Conservation (phyloP, 2,888 invertebrate species). For the Meiosimyza decipiens region DNA sequence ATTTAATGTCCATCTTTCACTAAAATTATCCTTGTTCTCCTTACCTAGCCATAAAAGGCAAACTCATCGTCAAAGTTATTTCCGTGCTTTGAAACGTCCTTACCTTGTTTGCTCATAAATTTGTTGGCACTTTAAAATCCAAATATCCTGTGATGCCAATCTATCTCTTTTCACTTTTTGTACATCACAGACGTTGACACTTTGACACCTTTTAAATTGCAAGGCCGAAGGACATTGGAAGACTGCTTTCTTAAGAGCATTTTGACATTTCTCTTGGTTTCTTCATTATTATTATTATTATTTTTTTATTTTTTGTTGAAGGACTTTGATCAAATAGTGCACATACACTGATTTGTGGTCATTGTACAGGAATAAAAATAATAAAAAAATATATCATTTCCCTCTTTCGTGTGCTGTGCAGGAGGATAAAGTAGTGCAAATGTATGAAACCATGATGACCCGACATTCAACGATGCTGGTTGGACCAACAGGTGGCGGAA, state of each 20-base stretch:
- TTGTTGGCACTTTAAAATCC: conserved; percentile 13
- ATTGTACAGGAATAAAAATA: too few species aligned
- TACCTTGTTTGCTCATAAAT: conserved; percentile 25
- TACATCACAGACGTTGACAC: conserved; percentile 50
- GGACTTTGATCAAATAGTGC: not conserved
- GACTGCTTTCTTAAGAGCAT: not conserved
- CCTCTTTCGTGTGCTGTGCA: conserved; percentile 55
- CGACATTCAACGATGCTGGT: conserved; percentile 92
- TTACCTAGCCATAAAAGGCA: conserved; percentile 3
- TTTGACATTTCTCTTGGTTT: not conserved
- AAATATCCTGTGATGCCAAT: conserved; percentile 30
- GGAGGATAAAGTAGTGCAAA: conserved; percentile 89
- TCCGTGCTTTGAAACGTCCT: conserved; percentile 17
- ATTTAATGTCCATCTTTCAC: too few species aligned
- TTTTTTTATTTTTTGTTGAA: not conserved
- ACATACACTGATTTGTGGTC: not conserved
- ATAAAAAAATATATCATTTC: conserved; percentile 29
- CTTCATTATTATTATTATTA: not conserved
- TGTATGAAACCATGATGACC: conserved; percentile 96
- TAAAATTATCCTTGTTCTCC: not conserved
- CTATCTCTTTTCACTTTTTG: conserved; percentile 26
- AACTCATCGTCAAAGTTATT: conserved; percentile 31
- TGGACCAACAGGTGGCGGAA: conserved; percentile 93
- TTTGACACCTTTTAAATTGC: conserved; percentile 62
- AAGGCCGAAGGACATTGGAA: conserved; percentile 23